phyloP scores from a whole-genome alignment of 2,113 vertebrate species.

The Pica pica region DNA sequence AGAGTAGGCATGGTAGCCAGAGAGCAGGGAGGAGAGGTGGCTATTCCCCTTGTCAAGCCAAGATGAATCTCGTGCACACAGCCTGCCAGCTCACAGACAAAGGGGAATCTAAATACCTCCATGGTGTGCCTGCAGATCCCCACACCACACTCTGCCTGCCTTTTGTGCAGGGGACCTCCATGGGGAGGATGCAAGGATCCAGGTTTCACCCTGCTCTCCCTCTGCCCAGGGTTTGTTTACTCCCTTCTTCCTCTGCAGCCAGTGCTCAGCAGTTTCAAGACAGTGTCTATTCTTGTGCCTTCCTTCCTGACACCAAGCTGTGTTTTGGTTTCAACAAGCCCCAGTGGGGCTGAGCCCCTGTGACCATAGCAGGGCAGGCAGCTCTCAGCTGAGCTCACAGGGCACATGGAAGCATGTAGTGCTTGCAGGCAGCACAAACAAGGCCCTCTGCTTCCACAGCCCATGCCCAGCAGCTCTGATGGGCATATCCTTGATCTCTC shows the following conservation, averaged over 20 bases:
- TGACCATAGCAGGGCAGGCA: not conserved
- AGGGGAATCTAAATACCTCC: not conserved
- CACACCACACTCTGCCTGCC: not conserved
- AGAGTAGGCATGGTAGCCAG: not conserved
- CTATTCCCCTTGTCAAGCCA: not conserved
- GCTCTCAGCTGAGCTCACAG: not conserved
- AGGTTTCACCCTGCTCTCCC: not conserved
- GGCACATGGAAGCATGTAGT: accelerated
- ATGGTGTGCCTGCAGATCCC: not conserved
- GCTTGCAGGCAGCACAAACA: not conserved
- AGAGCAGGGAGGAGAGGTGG: not conserved
- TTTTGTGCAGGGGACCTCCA: not conserved
- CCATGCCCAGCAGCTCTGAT: not conserved
- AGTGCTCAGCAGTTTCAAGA: not conserved
- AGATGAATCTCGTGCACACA: accelerated
- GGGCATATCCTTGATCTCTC: not conserved
- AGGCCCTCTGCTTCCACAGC: not conserved
- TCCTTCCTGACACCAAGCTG: not conserved
- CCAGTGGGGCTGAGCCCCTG: not conserved
- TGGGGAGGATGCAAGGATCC: not conserved
- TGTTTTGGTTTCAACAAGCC: not conserved
- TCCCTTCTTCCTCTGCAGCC: not conserved
- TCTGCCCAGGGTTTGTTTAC: not conserved
- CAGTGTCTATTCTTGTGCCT: not conserved
- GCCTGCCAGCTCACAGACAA: not conserved